Base-by-base conservation (phyloP, 1,140 invertebrate species). In the Cotesia chilonis region DNA sequence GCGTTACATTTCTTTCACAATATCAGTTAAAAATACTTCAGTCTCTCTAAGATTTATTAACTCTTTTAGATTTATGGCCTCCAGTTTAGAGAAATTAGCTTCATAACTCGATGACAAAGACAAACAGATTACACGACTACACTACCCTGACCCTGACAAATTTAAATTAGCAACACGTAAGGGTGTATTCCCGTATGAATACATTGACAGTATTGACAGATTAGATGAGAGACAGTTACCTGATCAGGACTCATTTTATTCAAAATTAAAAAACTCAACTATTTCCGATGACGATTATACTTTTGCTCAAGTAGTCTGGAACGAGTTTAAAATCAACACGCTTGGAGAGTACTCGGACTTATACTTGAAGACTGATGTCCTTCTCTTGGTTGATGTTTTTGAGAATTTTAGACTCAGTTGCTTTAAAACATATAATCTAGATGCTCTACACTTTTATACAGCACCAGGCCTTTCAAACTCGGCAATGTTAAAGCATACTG, bases 331-430 rank as follows among this genome's bases (percentile, higher is more conserved):
- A 4, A 82, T 81, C 73, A 65, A 74, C 51, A 85, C 74, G 64
- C 76, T 87, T 74, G 75, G 76, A 4, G 82, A 88, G 70, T 88
- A 86, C 77, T 80, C 79, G 4, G 80, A 88, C 75, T 28, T 28
- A 28, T 28, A 28, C 20, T 28, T 28, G 20, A 28, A 28, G 20
- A 28, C 20, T 28, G 20, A 87, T 77, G 80, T 85, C 41, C 66
- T 87, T 17, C 59, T 87, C 3, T 28, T 74, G 2, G 81, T 80
- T 6, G 87, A 89, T 79, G 76, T 89, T 14, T 88, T 88, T 80
- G 86, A 88, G 82, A 85, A 87, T 78, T 88, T 86, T 75, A 41
- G 83, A 68, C 67, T 76, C 36, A 74, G 5, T n/a, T 76, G 72
- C 63, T 41, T 78, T 28, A 75, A 69, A 59, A 77, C 70, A 51